Conservation (phyloP, 2,797 vertebrate genomes). For the Morelia viridis region DNA sequence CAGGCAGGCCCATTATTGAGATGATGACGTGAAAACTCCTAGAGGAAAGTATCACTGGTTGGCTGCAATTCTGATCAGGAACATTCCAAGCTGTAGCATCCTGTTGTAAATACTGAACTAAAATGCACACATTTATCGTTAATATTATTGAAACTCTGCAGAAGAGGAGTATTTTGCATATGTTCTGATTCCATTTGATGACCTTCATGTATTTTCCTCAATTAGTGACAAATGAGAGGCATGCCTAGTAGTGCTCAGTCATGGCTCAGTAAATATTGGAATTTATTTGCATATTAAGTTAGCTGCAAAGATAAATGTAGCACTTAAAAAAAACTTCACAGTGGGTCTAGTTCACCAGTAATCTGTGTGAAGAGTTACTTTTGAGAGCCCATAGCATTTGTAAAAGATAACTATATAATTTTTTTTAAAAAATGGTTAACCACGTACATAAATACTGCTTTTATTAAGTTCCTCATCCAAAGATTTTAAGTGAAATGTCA, state of each 20-base stretch:
- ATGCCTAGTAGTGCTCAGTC: conserved; percentile 60
- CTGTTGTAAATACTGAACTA: background rate
- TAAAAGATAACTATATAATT: conserved; percentile 59
- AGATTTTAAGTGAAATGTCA: background rate
- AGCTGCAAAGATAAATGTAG: conserved; percentile 45
- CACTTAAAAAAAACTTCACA: conserved; percentile 28
- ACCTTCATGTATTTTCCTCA: conserved; percentile 54
- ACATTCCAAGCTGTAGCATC: background rate
- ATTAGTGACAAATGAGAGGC: conserved; percentile 54
- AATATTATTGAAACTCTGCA: conserved; percentile 33
- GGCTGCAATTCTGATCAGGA: background rate
- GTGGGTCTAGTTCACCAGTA: conserved; percentile 47
- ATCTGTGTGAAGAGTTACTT: conserved; percentile 42
- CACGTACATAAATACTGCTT: conserved; percentile 50
- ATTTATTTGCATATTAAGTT: conserved; percentile 68
- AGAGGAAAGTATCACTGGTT: too few relatives aligned
- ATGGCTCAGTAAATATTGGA: conserved; percentile 65
- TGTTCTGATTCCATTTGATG: conserved; percentile 53
- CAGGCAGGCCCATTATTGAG: background rate
- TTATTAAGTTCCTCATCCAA: background rate
- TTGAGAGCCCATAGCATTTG: conserved; percentile 52
- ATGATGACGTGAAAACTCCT: too few relatives aligned
- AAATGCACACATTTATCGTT: conserved; percentile 25
- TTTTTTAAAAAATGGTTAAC: background rate
- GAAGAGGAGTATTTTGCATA: conserved; percentile 45